These are phyloP conservation scores for Mythimna lalbum DNA, from an alignment of 2,888 invertebrate species.

Conservation along the genomic window DNA sequence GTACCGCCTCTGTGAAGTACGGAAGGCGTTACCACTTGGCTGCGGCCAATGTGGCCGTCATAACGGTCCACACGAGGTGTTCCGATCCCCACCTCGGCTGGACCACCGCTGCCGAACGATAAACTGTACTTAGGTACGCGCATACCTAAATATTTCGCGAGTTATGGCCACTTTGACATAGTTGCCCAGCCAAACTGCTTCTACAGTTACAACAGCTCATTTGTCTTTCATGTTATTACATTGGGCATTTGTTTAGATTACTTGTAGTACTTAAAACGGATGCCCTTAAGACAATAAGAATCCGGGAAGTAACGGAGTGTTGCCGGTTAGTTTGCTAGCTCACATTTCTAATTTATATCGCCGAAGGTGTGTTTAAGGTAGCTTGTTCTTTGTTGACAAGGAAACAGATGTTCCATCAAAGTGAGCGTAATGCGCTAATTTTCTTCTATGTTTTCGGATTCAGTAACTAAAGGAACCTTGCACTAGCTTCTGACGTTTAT, in stretches of 20 bases:
- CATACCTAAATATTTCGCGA: conserved; percentile 63
- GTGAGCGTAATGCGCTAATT: conserved; percentile 7
- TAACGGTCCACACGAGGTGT: conserved; percentile 73
- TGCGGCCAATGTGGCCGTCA: conserved; percentile 70
- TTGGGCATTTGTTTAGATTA: conserved; percentile 32
- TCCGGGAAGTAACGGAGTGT: conserved; percentile 65
- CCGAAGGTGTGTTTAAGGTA: conserved; percentile 40
- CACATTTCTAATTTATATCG: conserved; percentile 47
- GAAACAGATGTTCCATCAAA: conserved; percentile 23
- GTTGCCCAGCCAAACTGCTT: conserved; percentile 45
- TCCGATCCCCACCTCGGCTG: conserved; percentile 67
- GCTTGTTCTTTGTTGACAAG: conserved; percentile 11
- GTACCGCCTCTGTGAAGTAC: conserved; percentile 71
- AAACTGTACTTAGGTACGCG: conserved; percentile 67
- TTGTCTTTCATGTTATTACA: conserved; percentile 34
- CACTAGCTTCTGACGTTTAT: too few relatives aligned
- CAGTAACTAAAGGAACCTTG: too few relatives aligned
- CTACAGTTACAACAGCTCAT: conserved; percentile 42
- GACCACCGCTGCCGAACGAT: conserved; percentile 63
- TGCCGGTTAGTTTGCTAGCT: conserved; percentile 47
- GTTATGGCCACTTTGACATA: conserved; percentile 56
- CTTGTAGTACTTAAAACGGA: conserved; percentile 49
- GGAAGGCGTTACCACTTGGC: conserved; percentile 71
- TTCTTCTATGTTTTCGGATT: too few relatives aligned
- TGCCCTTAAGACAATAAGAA: conserved; percentile 61